Base-by-base conservation (phyloP, 2,797 vertebrate genomes). In the Pseudochaenichthys georgianus region DNA sequence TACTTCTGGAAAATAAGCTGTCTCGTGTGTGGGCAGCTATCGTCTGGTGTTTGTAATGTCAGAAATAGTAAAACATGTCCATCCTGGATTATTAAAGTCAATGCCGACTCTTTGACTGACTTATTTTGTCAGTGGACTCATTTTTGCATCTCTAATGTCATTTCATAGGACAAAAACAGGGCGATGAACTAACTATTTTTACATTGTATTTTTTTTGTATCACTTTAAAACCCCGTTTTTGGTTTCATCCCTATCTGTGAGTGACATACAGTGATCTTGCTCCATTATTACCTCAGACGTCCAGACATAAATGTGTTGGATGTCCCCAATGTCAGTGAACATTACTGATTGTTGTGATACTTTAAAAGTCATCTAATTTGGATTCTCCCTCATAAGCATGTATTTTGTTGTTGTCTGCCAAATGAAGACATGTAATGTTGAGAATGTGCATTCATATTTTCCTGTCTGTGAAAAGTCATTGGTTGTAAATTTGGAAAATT, bases 361-460 rank as follows among this genome's bases (percentile, higher is more conserved):
- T 8, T 19, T 28, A 34, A 6, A 50, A 47, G 41, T 16, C 6
- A 15, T 60, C n/a, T 64, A 3, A 12, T 31, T 38, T 53, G 9
- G 2, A 57, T 13, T 31, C 4, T 1, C 9, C 17, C 11, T 52
- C 9, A 51, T 45, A 13, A 65, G 34, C 16, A 2, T 48, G 19
- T 31, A 3, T 2, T 47, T 68, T 19, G 42, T 51, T 13, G 58
- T 2, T 5, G 34, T 70, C n/a, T 1, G 4, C 5, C 11, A n/a
- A 19, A 65, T 66, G 1, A 53, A 80, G 54, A 65, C 34, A 61
- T 46, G 52, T 52, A 10, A 60, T 13, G 13, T 50, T 28, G 13
- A 12, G 19, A 48, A 45, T 9, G 2, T 19, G 0, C 2, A 13
- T 13, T 64, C 31, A 52, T 47, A 8, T 15, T 53, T 48, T 17